Conservation (phyloP, 2,113 vertebrate species). For the Fulmarus glacialis region DNA sequence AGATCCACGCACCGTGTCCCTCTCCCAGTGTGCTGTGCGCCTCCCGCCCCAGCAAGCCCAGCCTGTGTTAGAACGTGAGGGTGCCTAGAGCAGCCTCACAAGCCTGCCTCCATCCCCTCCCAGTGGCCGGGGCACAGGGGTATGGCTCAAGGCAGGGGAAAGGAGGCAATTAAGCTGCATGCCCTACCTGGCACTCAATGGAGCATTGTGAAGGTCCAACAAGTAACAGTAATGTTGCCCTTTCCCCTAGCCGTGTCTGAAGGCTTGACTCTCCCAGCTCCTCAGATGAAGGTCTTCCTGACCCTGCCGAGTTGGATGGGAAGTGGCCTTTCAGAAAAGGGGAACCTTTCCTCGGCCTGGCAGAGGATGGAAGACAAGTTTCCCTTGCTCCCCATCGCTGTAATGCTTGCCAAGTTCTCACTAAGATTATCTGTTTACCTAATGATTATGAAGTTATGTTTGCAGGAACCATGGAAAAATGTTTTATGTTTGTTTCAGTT, state of each 20-base stretch:
- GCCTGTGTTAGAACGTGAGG: background rate
- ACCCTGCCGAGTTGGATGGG: background rate
- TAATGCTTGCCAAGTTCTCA: background rate
- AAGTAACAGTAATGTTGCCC: background rate
- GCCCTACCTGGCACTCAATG: background rate
- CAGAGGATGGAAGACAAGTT: background rate
- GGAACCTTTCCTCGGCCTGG: background rate
- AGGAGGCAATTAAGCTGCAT: background rate
- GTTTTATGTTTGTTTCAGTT: slow-evolving; percentile 58
- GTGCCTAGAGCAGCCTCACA: background rate
- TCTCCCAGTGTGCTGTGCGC: background rate
- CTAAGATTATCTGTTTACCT: background rate
- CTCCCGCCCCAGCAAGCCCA: background rate
- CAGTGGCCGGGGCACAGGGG: rapidly evolving
- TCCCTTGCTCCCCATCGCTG: background rate
- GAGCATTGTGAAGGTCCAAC: background rate
- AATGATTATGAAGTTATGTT: background rate
- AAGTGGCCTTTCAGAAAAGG: background rate
- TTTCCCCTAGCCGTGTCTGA: background rate
- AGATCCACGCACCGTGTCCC: rapidly evolving
- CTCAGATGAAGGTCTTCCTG: background rate
- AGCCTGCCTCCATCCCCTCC: background rate
- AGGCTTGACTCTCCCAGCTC: background rate
- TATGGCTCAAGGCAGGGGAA: background rate
- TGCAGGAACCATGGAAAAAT: background rate